Evolutionary conservation across 2,113 vertebrate species (phyloP), one percentile per base, ranked within the genome.

Genomic region (Puntigrus tetrazona): DNA sequence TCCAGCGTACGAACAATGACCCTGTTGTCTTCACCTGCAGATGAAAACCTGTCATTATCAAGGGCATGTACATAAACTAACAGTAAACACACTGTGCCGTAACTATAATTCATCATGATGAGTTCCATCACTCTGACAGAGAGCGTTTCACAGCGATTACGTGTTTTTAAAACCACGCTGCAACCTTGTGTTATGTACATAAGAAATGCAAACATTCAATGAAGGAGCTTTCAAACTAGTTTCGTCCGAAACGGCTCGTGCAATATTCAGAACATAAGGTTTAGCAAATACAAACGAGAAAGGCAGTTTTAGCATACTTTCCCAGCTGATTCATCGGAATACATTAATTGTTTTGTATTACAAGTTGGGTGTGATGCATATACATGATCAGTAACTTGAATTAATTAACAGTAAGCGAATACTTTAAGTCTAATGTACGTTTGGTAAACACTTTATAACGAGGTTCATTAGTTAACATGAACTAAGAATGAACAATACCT

Each of bases 1-100:
- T 65, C 61, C 76, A 77, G 43, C 29, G 22, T 50, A 55, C 38
- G 82, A 91, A 94, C 93, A 94, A 92, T 90, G 84, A 84, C 41
- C 27, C 84, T 81, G 84, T 92, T 95, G 94, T 95, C 86, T 88
- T 91, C 45, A 11, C 3, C 5, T 31, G 63, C 72, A 63, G 87
- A 63, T 38, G 50, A 88, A 86, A 84, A 86, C 87, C 81, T 83
- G 79, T 86, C 82, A 87, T 86, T 86, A 78, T 80, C 14, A 16
- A 74, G 67, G 52, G 82, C 78, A 72, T 36, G 73, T 69, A 85
- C 72, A 67, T 81, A 63, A 86, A 85, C 74, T 31, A 74, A 31
- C 82, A 81, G 47, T 50, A 61, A 76, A 84, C 59, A 31, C 59
- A 20, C 45, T 5, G 55, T 8, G 4, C 70, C 4, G 29, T 80